Conservation (phyloP, 2,797 vertebrate species). For the Todus mexicanus region DNA sequence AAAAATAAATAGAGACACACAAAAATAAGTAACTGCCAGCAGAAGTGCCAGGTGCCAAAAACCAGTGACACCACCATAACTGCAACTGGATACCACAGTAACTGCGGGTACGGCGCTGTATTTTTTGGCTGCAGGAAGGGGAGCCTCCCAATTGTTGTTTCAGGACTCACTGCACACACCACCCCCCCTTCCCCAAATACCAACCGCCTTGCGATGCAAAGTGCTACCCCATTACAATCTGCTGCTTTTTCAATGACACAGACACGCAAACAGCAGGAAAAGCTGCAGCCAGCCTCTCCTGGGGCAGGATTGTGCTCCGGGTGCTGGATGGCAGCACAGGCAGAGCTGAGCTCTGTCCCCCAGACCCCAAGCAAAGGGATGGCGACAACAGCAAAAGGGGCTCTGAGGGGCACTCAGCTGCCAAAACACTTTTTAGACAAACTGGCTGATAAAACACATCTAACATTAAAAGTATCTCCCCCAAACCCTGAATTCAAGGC, state of each 20-base stretch:
- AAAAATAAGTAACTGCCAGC: not conserved
- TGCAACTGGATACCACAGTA: not conserved
- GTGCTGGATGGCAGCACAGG: not conserved
- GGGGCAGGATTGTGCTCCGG: not conserved
- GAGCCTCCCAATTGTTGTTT: not conserved
- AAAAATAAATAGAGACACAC: not conserved
- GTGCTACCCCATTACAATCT: not conserved
- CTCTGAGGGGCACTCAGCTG: not conserved
- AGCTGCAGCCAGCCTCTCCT: not conserved
- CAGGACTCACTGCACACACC: not conserved
- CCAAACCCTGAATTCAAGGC: not conserved
- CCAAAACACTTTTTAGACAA: not conserved
- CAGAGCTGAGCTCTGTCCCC: not conserved
- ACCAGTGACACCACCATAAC: not conserved
- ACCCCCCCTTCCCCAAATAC: not conserved
- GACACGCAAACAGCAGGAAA: not conserved
- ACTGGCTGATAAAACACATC: not conserved
- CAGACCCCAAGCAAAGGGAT: not conserved
- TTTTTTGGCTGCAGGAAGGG: not conserved
- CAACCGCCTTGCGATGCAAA: not conserved
- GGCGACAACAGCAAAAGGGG: not conserved
- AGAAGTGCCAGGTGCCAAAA: not conserved
- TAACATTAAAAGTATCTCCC: not conserved
- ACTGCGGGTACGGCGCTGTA: not conserved
- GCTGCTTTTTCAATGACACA: not conserved